phyloP scores from a whole-genome alignment of 2,113 vertebrate species.

The Mungos mungo region DNA sequence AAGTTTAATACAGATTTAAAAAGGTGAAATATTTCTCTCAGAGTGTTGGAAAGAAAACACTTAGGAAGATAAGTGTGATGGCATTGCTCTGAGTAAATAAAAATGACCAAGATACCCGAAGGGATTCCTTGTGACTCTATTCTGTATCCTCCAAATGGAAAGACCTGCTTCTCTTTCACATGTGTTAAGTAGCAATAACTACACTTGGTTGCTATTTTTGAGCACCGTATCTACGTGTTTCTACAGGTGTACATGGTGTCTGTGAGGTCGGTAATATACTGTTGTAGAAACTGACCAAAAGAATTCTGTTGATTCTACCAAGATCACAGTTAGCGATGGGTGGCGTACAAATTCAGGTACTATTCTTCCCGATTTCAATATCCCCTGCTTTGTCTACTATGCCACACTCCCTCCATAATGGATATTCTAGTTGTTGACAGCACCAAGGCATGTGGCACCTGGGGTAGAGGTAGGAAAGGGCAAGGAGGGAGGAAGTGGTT shows the following conservation, averaged over 20 bases:
- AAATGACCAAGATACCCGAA: neutral
- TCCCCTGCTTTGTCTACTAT: neutral
- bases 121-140: neutral
- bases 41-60: neutral
- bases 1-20: neutral
- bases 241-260: neutral
- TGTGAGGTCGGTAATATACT: neutral
- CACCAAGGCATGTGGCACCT: neutral
- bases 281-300: neutral
- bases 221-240: neutral
- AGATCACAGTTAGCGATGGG: neutral
- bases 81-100: neutral
- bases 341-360: neutral
- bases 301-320: neutral
- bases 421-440: neutral
- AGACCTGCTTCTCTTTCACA: neutral
- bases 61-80: neutral
- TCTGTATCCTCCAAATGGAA: neutral
- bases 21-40: neutral
- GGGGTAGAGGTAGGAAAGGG: neutral
- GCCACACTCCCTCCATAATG: neutral
- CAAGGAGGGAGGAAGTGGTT: rapidly evolving
- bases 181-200: neutral
- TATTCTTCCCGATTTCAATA: neutral
- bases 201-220: neutral